A percentile compares a stretch with the other conserved stretches of the same genome.
These are phyloP conservation scores for Nomada hirtipes DNA, from an alignment of 2,888 invertebrate genomes.

Conservation along the genomic window DNA sequence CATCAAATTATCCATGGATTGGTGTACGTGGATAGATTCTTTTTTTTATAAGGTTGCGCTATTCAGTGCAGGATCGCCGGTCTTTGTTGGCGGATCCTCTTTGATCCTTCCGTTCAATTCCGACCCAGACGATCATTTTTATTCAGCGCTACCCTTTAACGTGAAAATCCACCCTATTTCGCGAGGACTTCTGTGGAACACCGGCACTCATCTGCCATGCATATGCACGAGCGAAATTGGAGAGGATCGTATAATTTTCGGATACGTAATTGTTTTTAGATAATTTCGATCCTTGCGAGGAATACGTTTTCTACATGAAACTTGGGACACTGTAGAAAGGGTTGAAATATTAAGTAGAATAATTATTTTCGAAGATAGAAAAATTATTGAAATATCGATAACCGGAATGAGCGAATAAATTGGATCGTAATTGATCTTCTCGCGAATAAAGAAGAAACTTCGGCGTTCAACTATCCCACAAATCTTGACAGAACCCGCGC, in stretches of 20 bases:
- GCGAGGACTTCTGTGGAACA: background rate
- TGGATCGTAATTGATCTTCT: no score
- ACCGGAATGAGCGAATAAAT: no score
- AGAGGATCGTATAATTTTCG: no score
- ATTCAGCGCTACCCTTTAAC: conserved; percentile 24
- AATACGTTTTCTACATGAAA: background rate
- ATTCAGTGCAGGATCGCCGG: background rate
- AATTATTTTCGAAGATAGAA: no score
- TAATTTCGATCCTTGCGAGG: background rate
- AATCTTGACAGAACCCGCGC: no score
- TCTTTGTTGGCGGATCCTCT: conserved; percentile 32
- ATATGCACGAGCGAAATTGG: conserved; percentile 29
- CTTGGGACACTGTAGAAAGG: background rate
- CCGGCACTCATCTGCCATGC: conserved; percentile 16
- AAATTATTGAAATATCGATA: no score
- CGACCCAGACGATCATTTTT: conserved; percentile 34
- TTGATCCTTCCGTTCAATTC: conserved; percentile 45
- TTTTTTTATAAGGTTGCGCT: conserved; percentile 1
- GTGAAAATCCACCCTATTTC: conserved; percentile 11
- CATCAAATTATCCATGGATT: conserved; percentile 8
- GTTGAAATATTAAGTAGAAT: no score
- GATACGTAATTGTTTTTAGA: conserved; percentile 11
- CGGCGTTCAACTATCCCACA: no score
- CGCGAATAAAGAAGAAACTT: no score
- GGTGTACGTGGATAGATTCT: conserved; percentile 24